Conservation (phyloP, 2,113 vertebrate species). For the Ibidorhyncha struthersii region DNA sequence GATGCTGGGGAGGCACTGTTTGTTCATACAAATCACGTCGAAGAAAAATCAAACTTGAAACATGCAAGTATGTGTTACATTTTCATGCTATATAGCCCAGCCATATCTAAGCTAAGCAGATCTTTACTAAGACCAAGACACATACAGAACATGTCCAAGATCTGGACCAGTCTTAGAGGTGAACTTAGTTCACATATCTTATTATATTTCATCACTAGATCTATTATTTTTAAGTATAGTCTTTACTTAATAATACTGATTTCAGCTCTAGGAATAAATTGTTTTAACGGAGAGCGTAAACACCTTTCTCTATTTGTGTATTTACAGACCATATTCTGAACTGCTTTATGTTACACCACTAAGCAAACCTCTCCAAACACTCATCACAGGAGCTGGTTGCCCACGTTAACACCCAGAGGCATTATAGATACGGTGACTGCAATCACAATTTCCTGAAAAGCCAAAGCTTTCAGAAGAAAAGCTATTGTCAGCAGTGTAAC, state of each 20-base stretch:
- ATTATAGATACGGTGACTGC: not conserved
- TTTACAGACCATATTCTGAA: not conserved
- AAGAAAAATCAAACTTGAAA: not conserved
- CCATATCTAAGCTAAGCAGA: accelerated
- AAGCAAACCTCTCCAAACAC: not conserved
- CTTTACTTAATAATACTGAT: not conserved
- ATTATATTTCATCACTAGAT: not conserved
- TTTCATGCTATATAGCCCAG: not conserved
- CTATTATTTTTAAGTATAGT: not conserved
- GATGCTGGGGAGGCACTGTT: not conserved
- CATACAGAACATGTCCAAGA: accelerated
- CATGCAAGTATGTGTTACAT: not conserved
- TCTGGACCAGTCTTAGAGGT: not conserved
- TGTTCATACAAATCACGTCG: not conserved
- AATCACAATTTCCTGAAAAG: not conserved
- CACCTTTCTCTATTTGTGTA: not conserved
- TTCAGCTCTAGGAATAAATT: not conserved
- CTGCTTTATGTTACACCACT: not conserved
- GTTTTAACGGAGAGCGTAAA: not conserved
- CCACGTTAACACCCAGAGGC: not conserved
- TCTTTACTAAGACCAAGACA: not conserved
- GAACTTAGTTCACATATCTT: not conserved
- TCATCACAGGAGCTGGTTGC: not conserved
- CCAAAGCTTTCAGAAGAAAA: not conserved
- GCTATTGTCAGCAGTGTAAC: not conserved